Percentiles rank a stretch among this genome's conserved stretches.
Conservation (phyloP, 2,888 invertebrate species). For the Saturnia japonica region DNA sequence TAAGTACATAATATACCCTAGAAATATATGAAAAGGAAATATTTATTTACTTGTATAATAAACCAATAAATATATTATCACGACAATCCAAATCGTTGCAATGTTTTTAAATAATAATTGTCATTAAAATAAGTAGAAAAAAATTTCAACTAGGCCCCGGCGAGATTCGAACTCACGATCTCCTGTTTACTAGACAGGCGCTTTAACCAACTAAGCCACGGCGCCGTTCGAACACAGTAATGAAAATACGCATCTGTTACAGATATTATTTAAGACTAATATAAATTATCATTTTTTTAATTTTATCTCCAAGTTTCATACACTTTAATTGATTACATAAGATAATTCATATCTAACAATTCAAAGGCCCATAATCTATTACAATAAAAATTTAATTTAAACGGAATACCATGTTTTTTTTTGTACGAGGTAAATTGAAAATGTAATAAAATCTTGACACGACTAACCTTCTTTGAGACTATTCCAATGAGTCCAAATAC, state of each 20-base stretch:
- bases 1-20: too few species aligned
- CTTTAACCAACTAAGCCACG: conserved; percentile 80
- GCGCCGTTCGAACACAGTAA: conserved; percentile 42
- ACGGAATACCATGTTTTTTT: too few species aligned
- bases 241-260: background rate
- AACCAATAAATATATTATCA: background rate
- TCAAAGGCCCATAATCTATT: too few species aligned
- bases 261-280: background rate
- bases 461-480: too few species aligned
- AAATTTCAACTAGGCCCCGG: conserved; percentile 57
- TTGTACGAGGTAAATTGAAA: too few species aligned
- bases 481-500: too few species aligned
- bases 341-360: too few species aligned
- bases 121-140: conserved; percentile 10
- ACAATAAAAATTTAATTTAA: too few species aligned
- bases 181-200: conserved; percentile 81
- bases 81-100: background rate
- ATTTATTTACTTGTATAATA: too few species aligned
- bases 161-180: conserved; percentile 79
- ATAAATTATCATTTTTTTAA: background rate
- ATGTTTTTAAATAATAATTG: too few species aligned
- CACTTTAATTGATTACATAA: background rate
- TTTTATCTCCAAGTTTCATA: background rate
- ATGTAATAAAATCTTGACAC: too few species aligned
- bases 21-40: too few species aligned